These are phyloP conservation scores for Campylomormyrus tamandua DNA, from an alignment of 2,113 vertebrate genomes.

Conservation along the genomic window DNA sequence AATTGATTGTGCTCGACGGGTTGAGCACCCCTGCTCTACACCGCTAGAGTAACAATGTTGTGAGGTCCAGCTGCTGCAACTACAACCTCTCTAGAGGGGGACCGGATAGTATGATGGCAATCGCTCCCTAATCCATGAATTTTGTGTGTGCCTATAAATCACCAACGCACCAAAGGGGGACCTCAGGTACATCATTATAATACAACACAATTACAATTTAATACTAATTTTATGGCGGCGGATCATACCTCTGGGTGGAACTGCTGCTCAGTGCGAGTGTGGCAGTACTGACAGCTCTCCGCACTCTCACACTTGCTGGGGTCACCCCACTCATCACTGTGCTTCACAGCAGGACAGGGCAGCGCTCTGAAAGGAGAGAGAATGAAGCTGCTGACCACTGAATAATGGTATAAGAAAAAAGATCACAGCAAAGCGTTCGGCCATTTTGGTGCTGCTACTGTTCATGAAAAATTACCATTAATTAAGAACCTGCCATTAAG, in stretches of 20 bases:
- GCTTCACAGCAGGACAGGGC: conserved; percentile 89
- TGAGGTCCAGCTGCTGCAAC: neutral
- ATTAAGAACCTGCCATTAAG: neutral
- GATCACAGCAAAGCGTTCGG: neutral
- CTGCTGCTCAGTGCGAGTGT: conserved; percentile 93
- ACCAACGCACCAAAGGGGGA: neutral
- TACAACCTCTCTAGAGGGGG: neutral
- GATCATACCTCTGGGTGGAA: conserved; percentile 87
- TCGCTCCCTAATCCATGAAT: neutral
- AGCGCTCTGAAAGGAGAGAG: conserved; percentile 65
- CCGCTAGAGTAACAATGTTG: neutral
- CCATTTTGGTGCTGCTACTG: neutral
- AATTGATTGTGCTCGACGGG: neutral
- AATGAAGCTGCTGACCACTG: neutral
- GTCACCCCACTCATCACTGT: conserved; percentile 95
- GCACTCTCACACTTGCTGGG: conserved; percentile 93
- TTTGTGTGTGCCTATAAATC: neutral
- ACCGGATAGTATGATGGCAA: neutral
- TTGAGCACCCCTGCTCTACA: neutral
- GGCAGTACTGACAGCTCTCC: conserved; percentile 90
- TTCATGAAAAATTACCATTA: neutral
- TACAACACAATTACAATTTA: neutral
- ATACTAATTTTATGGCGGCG: neutral
- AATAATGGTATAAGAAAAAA: neutral
- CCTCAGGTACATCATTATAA: neutral